These are phyloP conservation scores for Agonopterix alstromeriana DNA, from an alignment of 2,888 invertebrate genomes.

Conservation along the genomic window DNA sequence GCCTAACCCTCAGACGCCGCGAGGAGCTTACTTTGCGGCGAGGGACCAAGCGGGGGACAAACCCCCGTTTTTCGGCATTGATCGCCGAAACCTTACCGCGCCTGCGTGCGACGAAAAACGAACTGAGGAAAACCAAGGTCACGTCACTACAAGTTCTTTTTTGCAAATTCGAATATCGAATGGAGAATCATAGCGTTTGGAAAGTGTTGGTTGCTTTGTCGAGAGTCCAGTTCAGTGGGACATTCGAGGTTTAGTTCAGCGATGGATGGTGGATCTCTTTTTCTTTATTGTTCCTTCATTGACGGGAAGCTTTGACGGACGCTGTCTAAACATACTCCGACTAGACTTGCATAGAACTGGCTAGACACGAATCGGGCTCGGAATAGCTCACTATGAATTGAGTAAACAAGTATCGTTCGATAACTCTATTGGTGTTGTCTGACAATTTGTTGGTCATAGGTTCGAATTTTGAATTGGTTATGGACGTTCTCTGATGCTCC, in stretches of 20 bases:
- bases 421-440: too few species aligned
- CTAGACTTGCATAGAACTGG: too few species aligned
- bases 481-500: too few species aligned
- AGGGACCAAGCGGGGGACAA: conserved; percentile 29
- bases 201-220: conserved; percentile 43
- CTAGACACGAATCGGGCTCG: too few species aligned
- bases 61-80: conserved; percentile 74
- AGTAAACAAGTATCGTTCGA: too few species aligned
- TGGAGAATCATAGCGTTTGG: conserved; percentile 51
- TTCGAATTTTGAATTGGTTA: too few species aligned
- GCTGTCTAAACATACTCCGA: too few species aligned
- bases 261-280: background rate
- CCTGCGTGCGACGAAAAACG: conserved; percentile 73
- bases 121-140: conserved; percentile 66
- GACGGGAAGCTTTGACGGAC: too few species aligned
- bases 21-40: conserved; percentile 65
- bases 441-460: too few species aligned
- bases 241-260: conserved; percentile 17
- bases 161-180: conserved; percentile 68
- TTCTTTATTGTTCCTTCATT: background rate
- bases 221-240: conserved; percentile 40
- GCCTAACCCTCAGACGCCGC: conserved; percentile 69
- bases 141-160: conserved; percentile 71
- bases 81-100: conserved; percentile 58
- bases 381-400: too few species aligned